phyloP scores from a whole-genome alignment of 2,797 vertebrate species.

The Huso huso region DNA sequence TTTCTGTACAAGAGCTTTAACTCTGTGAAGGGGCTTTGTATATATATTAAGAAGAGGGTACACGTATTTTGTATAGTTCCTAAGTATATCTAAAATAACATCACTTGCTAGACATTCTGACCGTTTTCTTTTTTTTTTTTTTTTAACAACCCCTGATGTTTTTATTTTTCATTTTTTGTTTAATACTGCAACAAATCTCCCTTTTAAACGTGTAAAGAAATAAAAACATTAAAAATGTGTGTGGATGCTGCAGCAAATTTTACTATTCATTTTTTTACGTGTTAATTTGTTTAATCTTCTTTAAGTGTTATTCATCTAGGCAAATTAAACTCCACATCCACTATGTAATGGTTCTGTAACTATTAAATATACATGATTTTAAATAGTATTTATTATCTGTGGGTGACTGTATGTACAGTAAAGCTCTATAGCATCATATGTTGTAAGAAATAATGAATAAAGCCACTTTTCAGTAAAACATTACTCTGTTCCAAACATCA shows the following conservation, averaged over 20 bases:
- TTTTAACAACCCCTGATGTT: slow-evolving; percentile 21
- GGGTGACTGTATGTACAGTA: slow-evolving; percentile 72
- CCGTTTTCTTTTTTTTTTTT: slow-evolving; percentile 34
- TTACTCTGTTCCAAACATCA: slow-evolving; percentile 60
- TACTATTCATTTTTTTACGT: slow-evolving; percentile 30
- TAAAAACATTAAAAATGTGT: slow-evolving; percentile 37
- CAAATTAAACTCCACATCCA: slow-evolving; percentile 52
- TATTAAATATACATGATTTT: slow-evolving; percentile 68
- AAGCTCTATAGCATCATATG: slow-evolving; percentile 63
- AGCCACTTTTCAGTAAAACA: slow-evolving; percentile 79
- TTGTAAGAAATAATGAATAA: slow-evolving; percentile 76
- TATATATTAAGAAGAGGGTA: slow-evolving; percentile 37
- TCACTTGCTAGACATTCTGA: slow-evolving; percentile 18
- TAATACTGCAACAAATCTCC: slow-evolving; percentile 23
- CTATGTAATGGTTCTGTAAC: slow-evolving; percentile 68
- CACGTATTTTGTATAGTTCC: slow-evolving; percentile 46
- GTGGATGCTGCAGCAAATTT: slow-evolving; percentile 47
- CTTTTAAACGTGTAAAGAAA: slow-evolving; percentile 19
- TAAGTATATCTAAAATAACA: slow-evolving; percentile 35
- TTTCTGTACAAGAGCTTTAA: slow-evolving; percentile 29
- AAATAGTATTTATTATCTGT: slow-evolving; percentile 78
- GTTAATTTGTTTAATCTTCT: slow-evolving; percentile 23
- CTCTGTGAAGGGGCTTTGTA: slow-evolving; percentile 34
- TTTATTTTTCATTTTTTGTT: slow-evolving; percentile 24
- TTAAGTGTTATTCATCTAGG: slow-evolving; percentile 27